Base-by-base conservation (phyloP, 2,888 invertebrate genomes). In the Timema podura region DNA sequence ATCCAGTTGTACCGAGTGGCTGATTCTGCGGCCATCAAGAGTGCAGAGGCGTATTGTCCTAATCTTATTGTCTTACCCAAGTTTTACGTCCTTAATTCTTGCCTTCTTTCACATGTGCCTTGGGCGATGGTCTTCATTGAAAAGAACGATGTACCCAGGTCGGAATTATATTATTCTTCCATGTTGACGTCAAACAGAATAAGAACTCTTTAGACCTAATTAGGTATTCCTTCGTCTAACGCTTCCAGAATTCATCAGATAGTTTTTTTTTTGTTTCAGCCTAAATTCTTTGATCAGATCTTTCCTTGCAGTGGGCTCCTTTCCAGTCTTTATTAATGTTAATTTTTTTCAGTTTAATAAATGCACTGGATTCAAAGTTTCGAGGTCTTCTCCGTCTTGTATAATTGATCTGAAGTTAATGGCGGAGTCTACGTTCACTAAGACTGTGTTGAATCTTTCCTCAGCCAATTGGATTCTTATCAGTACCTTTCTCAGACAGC, bases 351-450 rank as follows among this genome's bases (percentile, higher is more conserved):
- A 30, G 30, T 2, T 30, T 3, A 30, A 30, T 1, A 30, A 30
- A 30, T 30, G 30, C 30, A 30, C 30, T 30, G 57, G 0, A 47
- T 57, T 47, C 54, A 16, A 16, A 13, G 30, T 30, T 3, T 30
- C 30, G 3, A 46, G 47, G 8, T 67, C 49, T 5, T 45, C 11
- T 8, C 11, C 57, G 10, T 54, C 67, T 13, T 65, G 65, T 9
- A 65, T 10, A 44, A 54, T 51, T 67, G 45, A 51, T 15, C 51
- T 51, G 8, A 15, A 67, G 15, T 67, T 67, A 44, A 67, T 54
- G 44, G 45, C 45, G 44, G 51, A 0, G 30, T 51, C 45, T 44
- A 7, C 9, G 13, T 54, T 48, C 16, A 51, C n/a, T 2, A 67
- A 11, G 6, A 3, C 3, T 30, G 30, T 30, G 30, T 30, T 30